Base-by-base conservation (phyloP, 2,113 vertebrate genomes). In the Poeciliopsis retropinna region DNA sequence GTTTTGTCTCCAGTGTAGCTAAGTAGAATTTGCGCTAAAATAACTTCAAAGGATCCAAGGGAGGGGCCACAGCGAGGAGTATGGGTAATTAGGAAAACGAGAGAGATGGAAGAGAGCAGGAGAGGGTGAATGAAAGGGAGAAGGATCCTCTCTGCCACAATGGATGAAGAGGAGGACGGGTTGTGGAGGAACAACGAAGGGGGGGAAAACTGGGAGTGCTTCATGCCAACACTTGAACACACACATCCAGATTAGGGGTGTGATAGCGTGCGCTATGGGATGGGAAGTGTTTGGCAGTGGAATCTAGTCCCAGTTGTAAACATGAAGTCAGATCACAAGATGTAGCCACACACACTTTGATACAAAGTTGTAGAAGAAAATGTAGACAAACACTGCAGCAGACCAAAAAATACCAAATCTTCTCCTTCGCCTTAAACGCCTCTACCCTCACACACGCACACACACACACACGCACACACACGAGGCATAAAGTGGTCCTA, bases 21-120 rank as follows among this genome's bases (percentile, higher is more conserved):
- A 80, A 89, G 87, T 79, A 83, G 88, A 91, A 91, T 88, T 83
- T 89, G 74, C 2, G 68, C 83, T 87, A 84, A 91, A 91, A 92
- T 90, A 91, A 90, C 91, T 90, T 93, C 90, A 91, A 93, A 92
- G 91, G 72, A 57, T 81, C 41, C 37, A 68, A 86, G 83, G 86
- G 84, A 88, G 92, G 81, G 75, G 86, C 88, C 90, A 87, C 75
- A 77, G 74, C 13, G 78, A 85, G 86, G 75, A 89, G 79, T 85
- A 28, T 79, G 87, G 88, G 86, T 91, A 92, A 91, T 93, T 92
- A 90, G 87, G 84, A 75, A 64, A 63, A 84, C 78, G 78, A 83
- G 81, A 79, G 67, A n/a, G 74, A 39, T 60, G 69, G 31, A 68
- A 78, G 74, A 79, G 78, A 80, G 73, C 64, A 44, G 68, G 80